These are phyloP conservation scores for Sesia bembeciformis DNA, from an alignment of 2,888 invertebrate genomes.

Conservation along the genomic window DNA sequence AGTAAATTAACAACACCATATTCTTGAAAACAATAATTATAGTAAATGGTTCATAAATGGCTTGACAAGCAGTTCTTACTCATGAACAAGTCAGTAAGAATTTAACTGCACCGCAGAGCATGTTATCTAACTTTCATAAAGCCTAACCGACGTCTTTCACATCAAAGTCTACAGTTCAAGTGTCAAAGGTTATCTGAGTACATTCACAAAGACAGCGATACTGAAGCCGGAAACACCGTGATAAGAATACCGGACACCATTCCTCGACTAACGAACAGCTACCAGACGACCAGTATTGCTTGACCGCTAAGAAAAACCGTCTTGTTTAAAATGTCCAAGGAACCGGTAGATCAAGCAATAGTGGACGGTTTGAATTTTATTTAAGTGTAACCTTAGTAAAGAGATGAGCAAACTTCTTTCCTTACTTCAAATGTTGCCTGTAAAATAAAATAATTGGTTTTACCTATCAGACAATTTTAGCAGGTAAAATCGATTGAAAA, in stretches of 20 bases:
- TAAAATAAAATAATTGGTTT: constrained; percentile 12
- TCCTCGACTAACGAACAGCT: constrained; percentile 55
- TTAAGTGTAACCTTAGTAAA: constrained; percentile 23
- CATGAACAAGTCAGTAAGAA: no score
- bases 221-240: constrained; percentile 43
- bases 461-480: not conserved
- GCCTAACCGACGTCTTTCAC: no score
- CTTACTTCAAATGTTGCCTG: constrained; percentile 4
- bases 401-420: constrained; percentile 7
- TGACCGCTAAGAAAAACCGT: constrained; percentile 12
- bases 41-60: no score
- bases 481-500: no score
- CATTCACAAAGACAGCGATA: constrained; percentile 48
- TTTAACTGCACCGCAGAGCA: no score
- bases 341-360: constrained; percentile 15
- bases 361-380: constrained; percentile 16
- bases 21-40: no score
- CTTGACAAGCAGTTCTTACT: no score
- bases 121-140: no score
- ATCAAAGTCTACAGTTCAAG: constrained; percentile 2
- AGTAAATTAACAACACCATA: no score
- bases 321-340: not conserved
- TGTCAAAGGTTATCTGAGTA: constrained; percentile 26
- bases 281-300: constrained; percentile 24
- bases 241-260: constrained; percentile 59